Base-by-base conservation (phyloP, 2,113 vertebrate genomes). In the Aythya baeri region DNA sequence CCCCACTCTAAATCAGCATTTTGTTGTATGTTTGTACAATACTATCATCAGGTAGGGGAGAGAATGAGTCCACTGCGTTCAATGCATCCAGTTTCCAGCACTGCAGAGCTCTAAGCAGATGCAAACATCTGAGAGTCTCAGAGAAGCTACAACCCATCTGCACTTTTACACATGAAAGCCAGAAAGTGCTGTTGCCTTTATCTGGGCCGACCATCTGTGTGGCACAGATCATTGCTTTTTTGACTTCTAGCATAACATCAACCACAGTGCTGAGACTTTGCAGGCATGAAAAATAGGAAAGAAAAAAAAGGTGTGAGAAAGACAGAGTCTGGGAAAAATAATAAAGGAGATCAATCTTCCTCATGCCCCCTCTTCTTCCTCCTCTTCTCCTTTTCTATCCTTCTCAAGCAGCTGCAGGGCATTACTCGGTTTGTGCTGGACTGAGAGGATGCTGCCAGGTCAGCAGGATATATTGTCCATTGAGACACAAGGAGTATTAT, bases 401-500 rank as follows among this genome's bases (percentile, higher is more conserved):
- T 77, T 68, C 68, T 44, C 55, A 34, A 65, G 86, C 74, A 62
- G 49, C 76, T 44, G 21, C 9, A 68, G 32, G 88, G 85, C 62
- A 68, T 89, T 93, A 36, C 31, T 16, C 52, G 5, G 38, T 89
- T 86, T 63, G 11, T 67, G 66, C 65, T 6, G 62, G 58, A 21
- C 27, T 18, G 36, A 46, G 79, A 68, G 80, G 83, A 91, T 83
- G 22, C n/a, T 11, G 71, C 91, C 83, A 77, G 94, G 57, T 81
- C 96, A 93, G 97, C 89, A 63, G 96, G 54, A 52, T 75, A 63
- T 59, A 83, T 52, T 13, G 58, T 79, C 91, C 91, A 86, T 95
- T 88, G 76, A 96, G 96, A 96, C 94, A 83, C 88, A 65, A 80
- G 88, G 78, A 94, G 87, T 65, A 44, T 97, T 98, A 98, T 98